phyloP scores from a whole-genome alignment of 2,113 vertebrate species.

The Phoxinus phoxinus region DNA sequence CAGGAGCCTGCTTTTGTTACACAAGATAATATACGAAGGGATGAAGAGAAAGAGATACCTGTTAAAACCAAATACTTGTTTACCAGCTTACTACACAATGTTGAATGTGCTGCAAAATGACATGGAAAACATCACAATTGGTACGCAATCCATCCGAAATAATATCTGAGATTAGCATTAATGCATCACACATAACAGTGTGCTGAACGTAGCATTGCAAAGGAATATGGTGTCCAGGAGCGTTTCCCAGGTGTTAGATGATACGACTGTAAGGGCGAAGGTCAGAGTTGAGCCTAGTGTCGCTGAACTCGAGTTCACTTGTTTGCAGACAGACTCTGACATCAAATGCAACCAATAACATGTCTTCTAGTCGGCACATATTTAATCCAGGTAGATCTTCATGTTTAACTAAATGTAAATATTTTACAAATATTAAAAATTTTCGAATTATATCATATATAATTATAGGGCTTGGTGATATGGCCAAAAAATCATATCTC shows the following conservation, averaged over 20 bases:
- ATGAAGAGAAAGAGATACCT: neutral
- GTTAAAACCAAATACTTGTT: neutral
- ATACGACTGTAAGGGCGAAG: neutral
- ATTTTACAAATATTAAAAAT: no score
- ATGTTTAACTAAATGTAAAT: neutral
- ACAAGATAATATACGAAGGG: constrained; percentile 13
- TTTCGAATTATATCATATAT: no score
- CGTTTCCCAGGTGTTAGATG: neutral
- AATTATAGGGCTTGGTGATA: no score
- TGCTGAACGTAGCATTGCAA: neutral
- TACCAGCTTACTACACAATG: neutral
- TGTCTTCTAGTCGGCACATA: neutral
- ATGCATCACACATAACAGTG: neutral
- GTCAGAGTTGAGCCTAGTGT: constrained; percentile 9
- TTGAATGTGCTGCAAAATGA: neutral
- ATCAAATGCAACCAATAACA: neutral
- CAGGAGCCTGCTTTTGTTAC: constrained; percentile 34
- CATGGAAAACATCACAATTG: neutral
- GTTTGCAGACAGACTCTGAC: neutral
- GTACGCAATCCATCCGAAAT: neutral
- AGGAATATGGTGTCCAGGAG: neutral
- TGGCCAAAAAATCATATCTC: no score
- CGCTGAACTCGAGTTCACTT: neutral
- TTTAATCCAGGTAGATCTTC: constrained; percentile 16
- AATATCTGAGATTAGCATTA: neutral